Evolutionary conservation across 2,113 vertebrate genomes (phyloP), one percentile per base, ranked within the genome.

Genomic region (Melanerpes formicivorus): DNA sequence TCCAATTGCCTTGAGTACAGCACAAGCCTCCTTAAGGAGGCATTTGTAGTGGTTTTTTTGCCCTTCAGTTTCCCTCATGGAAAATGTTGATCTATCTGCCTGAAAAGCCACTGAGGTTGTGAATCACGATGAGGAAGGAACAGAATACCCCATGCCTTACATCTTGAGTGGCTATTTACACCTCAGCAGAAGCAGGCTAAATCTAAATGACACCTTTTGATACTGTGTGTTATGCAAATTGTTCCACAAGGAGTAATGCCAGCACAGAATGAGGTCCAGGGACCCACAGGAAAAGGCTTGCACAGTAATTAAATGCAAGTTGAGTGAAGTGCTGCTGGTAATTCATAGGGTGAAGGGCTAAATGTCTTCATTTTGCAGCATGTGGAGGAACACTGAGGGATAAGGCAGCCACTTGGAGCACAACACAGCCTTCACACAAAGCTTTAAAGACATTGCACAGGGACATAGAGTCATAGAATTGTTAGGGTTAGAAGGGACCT

Each of bases 271-370:
- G 80, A 90, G 76, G 80, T 95, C 95, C 69, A 72, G 79, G 90
- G 75, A 93, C 80, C 64, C 42, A 56, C 80, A 90, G 76, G 91
- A 93, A 82, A 89, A 80, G 91, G 65, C 90, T 94, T 95, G 88
- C 80, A 87, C 78, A 73, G 88, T 91, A 96, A 96, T 96, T 97
- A 96, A 94, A 89, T 88, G 91, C 11, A 40, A 94, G 50, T 76
- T 46, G 21, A 93, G 65, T 93, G 90, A 81, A 92, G 80, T 29
- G 18, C 17, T 80, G 59, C 21, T 84, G 84, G 56, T 74, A 58
- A 80, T 87, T 96, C 50, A 23, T 18, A 88, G 14, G 44, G 73
- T 22, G 13, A 93, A 89, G 52, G 63, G 85, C 59, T 86, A 88
- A 86, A 82, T 40, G 25, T 62, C 90, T 97, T 87, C 52, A 63